These are phyloP conservation scores for Oikopleura dioica DNA, from an alignment of 23 tunicate genomes.

Conservation along the genomic window DNA sequence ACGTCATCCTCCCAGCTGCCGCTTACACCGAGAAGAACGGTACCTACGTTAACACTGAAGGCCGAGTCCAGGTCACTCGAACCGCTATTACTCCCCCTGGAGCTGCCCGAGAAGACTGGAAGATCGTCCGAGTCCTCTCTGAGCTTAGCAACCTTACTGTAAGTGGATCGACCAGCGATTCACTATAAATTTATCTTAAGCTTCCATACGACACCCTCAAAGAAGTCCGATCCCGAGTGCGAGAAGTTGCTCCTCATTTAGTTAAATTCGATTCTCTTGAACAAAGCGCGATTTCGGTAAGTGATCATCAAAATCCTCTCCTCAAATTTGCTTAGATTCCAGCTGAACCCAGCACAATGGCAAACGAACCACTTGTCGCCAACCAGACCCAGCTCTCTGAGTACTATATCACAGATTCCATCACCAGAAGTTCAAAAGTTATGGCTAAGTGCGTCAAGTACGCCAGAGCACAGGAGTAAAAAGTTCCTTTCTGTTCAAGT, in stretches of 20 bases:
- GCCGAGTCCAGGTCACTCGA: conserved; percentile 59
- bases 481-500: too few species aligned
- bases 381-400: conserved; percentile 20
- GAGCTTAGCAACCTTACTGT: conserved; percentile 19
- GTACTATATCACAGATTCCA: conserved; percentile 32
- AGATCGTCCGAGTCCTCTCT: conserved; percentile 64
- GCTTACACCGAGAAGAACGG: conserved; percentile 97
- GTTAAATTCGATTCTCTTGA: conserved; percentile 22
- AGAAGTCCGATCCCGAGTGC: conserved; percentile 49
- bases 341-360: conserved; percentile 25
- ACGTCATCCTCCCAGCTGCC: conserved; percentile 74
- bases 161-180: too few species aligned
- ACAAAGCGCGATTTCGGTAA: neutral
- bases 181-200: too few species aligned
- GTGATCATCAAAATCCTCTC: neutral
- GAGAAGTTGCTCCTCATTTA: conserved; percentile 55
- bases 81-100: conserved; percentile 95
- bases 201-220: conserved; percentile 62
- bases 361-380: conserved; percentile 52
- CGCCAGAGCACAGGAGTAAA: conserved; percentile 24
- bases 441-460: conserved; percentile 99
- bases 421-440: conserved; percentile 53
- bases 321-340: conserved; percentile 19
- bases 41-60: conserved; percentile 88
- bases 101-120: conserved; percentile 90